Percentiles rank a stretch among this genome's conserved stretches.
phyloP scores from a whole-genome alignment of 2,888 invertebrate genomes.

The Venusia cambrica region DNA sequence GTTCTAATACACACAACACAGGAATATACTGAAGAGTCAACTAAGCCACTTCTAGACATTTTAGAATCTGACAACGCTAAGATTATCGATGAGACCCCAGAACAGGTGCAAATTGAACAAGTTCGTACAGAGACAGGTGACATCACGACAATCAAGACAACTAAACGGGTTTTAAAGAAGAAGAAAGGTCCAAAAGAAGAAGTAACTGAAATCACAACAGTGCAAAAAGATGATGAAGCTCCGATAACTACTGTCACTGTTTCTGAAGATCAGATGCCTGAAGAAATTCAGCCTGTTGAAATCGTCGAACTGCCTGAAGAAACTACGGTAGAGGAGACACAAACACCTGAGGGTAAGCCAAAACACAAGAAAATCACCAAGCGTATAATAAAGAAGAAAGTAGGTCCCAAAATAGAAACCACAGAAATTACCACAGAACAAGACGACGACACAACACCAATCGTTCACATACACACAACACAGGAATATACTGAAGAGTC shows the following conservation, averaged over 20 bases:
- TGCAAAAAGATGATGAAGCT: constrained; percentile 27
- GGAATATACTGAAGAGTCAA: no score
- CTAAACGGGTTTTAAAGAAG: constrained; percentile 45
- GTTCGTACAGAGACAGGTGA: constrained; percentile 39
- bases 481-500: constrained; percentile 45
- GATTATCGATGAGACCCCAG: no score
- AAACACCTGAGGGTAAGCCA: constrained; percentile 34
- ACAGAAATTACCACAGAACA: constrained; percentile 53
- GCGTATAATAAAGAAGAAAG: constrained; percentile 28
- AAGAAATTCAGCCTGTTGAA: constrained; percentile 17
- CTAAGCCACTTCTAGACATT: no score
- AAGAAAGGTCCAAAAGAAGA: constrained; percentile 34
- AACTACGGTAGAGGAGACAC: constrained; percentile 27
- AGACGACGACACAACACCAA: constrained; percentile 63
- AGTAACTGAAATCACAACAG: constrained; percentile 32
- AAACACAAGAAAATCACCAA: constrained; percentile 32
- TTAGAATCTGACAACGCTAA: no score
- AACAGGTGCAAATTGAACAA: no score
- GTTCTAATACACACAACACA: constrained; percentile 32
- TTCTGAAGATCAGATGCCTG: constrained; percentile 41
- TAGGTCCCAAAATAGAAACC: constrained; percentile 49
- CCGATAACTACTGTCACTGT: constrained; percentile 23
- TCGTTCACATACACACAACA: constrained; percentile 54
- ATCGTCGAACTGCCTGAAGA: constrained; percentile 40
- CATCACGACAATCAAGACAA: constrained; percentile 27